Percentiles rank a stretch among this genome's conserved stretches.
These are phyloP conservation scores for Myotis findleyi DNA, from an alignment of 2,797 vertebrate genomes.

Conservation along the genomic window DNA sequence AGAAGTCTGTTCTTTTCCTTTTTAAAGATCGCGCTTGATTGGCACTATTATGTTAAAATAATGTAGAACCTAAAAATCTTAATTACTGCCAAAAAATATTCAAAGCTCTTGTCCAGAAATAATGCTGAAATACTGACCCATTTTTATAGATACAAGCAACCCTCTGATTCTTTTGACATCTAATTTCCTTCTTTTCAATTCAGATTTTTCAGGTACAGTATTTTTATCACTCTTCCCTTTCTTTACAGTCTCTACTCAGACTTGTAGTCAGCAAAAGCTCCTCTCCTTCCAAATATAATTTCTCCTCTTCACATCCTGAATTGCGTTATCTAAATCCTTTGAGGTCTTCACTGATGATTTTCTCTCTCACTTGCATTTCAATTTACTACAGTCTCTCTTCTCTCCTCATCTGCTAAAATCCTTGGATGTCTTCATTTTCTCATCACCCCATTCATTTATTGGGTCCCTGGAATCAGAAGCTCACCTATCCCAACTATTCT, in stretches of 20 bases:
- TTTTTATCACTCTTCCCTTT: background rate
- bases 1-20: background rate
- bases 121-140: background rate
- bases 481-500: background rate
- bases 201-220: background rate
- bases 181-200: background rate
- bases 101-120: background rate
- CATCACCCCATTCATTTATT: background rate
- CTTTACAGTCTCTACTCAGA: background rate
- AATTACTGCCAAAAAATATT: background rate
- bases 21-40: background rate
- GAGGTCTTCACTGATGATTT: background rate
- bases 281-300: background rate
- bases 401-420: background rate
- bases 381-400: background rate
- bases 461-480: background rate
- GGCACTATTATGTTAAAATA: background rate
- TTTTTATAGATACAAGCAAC: background rate
- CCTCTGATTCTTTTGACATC: background rate
- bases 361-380: background rate
- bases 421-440: background rate
- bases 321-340: background rate
- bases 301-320: background rate
- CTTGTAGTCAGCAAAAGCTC: background rate
- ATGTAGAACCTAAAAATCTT: background rate